Evolutionary conservation across 2,797 vertebrate species (phyloP), one percentile per base, ranked within the genome.

Genomic region (Phoeniculus purpureus): DNA sequence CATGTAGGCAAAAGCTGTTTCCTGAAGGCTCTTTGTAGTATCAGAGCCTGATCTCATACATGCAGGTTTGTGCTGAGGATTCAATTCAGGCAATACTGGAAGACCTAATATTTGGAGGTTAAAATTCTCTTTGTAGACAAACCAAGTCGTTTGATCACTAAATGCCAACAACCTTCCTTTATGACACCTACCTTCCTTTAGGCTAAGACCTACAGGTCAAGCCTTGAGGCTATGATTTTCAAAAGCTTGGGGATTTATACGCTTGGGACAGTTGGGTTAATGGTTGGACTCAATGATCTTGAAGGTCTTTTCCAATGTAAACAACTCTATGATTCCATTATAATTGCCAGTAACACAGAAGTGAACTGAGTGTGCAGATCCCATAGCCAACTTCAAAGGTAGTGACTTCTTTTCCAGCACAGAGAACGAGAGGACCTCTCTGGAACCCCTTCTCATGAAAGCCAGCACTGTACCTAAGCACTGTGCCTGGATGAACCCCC

Each of bases 51-150:
- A 92, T 89, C 66, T 62, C 56, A 13, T 27, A 55, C 2, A 12
- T 82, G 65, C 31, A 72, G 37, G 74, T 89, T 48, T 88, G 26
- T 71, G 45, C 43, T 88, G 62, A 15, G 3, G 55, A 37, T 62
- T 88, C 22, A 72, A 5, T 81, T 73, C 3, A 3, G 73, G 27
- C 40, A 52, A 55, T 54, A 81, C 8, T 22, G 70, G 23, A 16
- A 81, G 45, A 85, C 67, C 14, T 67, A 71, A 31, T 79, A 86
- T 82, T 89, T 88, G 55, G 54, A 82, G 21, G 32, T 16, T 61
- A 80, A 81, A 91, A 75, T 52, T 75, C 32, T 85, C 68, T 90
- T 93, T 72, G 59, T 37, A 91, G 85, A 72, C 51, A 90, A 94
- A 94, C 84, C n/a, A 68, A 62, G 29, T 20, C 31, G 67, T 76